Evolutionary conservation across 2,797 vertebrate species (phyloP).

Genomic region (Urophycis tenuis): DNA sequence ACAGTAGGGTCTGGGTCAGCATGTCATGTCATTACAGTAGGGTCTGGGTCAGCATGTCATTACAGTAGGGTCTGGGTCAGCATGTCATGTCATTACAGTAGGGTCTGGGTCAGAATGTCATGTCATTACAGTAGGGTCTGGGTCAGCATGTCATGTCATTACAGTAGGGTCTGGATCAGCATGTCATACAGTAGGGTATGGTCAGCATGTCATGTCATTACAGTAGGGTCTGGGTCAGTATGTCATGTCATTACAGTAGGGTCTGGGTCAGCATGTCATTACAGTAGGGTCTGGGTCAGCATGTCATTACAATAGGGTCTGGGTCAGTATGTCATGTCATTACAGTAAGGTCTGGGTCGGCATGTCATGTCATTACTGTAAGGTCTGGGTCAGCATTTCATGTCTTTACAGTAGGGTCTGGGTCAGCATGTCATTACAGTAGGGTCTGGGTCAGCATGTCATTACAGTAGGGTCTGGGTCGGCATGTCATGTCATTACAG

Average conservation of each 20-base stretch:
- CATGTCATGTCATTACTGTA: slow-evolving; percentile 34
- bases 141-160: slow-evolving; percentile 35
- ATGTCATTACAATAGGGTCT: no score
- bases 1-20: slow-evolving; percentile 22
- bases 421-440: slow-evolving; percentile 35
- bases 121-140: slow-evolving; percentile 27
- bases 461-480: slow-evolving; percentile 25
- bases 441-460: no score
- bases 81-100: slow-evolving; percentile 34
- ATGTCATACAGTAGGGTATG: slow-evolving; percentile 34
- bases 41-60: slow-evolving; percentile 33
- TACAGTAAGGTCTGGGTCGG: slow-evolving; percentile 23
- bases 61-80: slow-evolving; percentile 23
- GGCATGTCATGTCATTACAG: slow-evolving; percentile 36
- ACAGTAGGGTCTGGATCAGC: slow-evolving; percentile 22
- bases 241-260: slow-evolving; percentile 33
- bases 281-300: slow-evolving; percentile 22
- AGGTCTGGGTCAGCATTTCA: slow-evolving; percentile 31
- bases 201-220: slow-evolving; percentile 29
- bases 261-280: slow-evolving; percentile 34
- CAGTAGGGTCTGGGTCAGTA: slow-evolving; percentile 22
- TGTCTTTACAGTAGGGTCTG: slow-evolving; percentile 27
- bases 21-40: slow-evolving; percentile 33
- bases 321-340: no score
- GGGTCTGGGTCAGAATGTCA: slow-evolving; percentile 31